These are phyloP conservation scores for Drosophila rubida DNA, from an alignment of 2,888 invertebrate genomes.

Conservation along the genomic window DNA sequence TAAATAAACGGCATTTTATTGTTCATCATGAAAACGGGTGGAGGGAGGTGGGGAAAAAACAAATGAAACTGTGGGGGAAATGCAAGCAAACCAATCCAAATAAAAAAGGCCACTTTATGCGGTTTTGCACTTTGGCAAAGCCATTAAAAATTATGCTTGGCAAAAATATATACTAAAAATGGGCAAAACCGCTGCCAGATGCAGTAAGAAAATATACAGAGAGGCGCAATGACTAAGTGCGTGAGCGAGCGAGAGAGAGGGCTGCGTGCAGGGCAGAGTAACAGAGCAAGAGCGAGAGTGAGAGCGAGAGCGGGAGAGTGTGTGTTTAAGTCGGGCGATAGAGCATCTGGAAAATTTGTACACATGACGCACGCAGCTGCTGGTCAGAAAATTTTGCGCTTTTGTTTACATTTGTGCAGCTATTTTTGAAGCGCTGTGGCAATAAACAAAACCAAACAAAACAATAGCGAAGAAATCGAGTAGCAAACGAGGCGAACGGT, in stretches of 20 bases:
- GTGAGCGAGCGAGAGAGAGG: not conserved
- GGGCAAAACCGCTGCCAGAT: constrained; percentile 37
- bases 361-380: constrained; percentile 73
- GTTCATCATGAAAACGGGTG: constrained; percentile 20
- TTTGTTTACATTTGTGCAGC: constrained; percentile 78
- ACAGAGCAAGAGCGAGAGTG: not conserved
- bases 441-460: constrained; percentile 75
- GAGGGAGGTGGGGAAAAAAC: constrained; percentile 4
- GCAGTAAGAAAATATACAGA: constrained; percentile 35
- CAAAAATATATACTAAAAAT: constrained; percentile 37
- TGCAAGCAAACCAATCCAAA: constrained; percentile 23
- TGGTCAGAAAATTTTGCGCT: constrained; percentile 67
- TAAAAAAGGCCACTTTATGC: constrained; percentile 63
- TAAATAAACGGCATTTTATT: constrained; percentile 70
- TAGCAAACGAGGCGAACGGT: constrained; percentile 18
- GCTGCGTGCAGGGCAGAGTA: not conserved
- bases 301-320: not conserved
- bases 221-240: not conserved
- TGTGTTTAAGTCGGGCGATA: constrained; percentile 1
- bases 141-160: constrained; percentile 71
- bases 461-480: constrained; percentile 44
- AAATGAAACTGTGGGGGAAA: constrained; percentile 18
- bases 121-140: constrained; percentile 71
- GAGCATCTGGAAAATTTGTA: constrained; percentile 76
- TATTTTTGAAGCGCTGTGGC: constrained; percentile 73